Evolutionary conservation across 2,113 vertebrate species (phyloP).

Genomic region (Edolisoma coerulescens): DNA sequence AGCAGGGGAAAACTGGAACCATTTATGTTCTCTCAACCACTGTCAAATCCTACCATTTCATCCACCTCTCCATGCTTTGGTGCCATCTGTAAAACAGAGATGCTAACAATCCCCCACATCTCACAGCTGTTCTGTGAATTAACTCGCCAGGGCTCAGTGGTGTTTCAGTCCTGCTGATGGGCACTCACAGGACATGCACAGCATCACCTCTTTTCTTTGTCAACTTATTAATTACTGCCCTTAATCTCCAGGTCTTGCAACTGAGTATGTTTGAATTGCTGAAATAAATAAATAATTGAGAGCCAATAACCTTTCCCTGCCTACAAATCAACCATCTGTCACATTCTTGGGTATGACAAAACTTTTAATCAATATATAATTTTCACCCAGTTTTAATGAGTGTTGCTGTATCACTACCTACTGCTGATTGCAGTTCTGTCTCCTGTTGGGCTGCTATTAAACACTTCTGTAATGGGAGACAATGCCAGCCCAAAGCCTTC

Average conservation of each 20-base stretch:
- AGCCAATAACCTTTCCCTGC: background rate
- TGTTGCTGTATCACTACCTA: background rate
- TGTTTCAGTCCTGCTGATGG: background rate
- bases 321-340: background rate
- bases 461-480: background rate
- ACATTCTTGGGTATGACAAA: background rate
- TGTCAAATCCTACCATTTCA: background rate
- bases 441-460: background rate
- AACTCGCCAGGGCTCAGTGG: background rate
- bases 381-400: background rate
- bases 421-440: background rate
- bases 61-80: background rate
- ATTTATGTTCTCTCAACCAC: background rate
- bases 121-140: constrained; percentile 41
- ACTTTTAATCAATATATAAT: constrained; percentile 1
- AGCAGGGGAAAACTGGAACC: background rate
- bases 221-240: background rate
- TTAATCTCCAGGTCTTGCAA: background rate
- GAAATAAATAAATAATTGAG: constrained; percentile 9
- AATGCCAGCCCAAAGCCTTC: background rate
- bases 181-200: background rate
- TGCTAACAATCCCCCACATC: background rate
- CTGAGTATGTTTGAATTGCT: background rate
- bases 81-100: constrained; percentile 42
- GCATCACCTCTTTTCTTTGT: background rate